These are phyloP conservation scores for Carcharodon carcharias DNA, from an alignment of 2,797 vertebrate species.

Conservation along the genomic window DNA sequence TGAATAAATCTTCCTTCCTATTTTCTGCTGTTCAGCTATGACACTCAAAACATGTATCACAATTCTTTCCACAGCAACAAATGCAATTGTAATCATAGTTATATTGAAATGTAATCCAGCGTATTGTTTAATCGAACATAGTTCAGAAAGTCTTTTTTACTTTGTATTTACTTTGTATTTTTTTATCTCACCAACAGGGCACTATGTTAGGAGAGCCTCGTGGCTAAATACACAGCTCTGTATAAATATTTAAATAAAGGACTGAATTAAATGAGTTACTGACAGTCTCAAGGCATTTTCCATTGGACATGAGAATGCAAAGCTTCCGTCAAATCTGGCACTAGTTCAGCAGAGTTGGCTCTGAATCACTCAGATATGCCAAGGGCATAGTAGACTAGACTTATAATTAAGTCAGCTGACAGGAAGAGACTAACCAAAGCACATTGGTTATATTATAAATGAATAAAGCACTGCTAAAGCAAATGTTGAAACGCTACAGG, in stretches of 20 bases:
- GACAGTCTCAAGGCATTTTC: slow-evolving; percentile 32
- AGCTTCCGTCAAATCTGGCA: background rate
- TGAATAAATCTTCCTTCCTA: background rate
- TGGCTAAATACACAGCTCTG: slow-evolving; percentile 19
- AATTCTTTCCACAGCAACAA: background rate
- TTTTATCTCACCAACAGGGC: slow-evolving; percentile 11
- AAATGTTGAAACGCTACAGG: background rate
- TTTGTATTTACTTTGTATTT: slow-evolving; percentile 20
- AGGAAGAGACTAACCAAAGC: background rate
- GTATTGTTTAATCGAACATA: background rate
- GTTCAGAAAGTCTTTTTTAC: slow-evolving; percentile 26
- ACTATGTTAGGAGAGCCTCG: background rate
- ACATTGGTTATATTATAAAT: slow-evolving; percentile 11
- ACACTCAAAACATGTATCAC: background rate
- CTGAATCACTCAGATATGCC: background rate
- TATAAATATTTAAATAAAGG: slow-evolving; percentile 32
- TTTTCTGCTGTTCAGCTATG: background rate
- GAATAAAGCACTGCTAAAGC: background rate
- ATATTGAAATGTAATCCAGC: background rate
- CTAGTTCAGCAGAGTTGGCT: background rate
- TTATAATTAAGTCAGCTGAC: background rate
- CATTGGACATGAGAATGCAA: background rate
- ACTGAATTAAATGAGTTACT: background rate
- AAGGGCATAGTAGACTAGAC: background rate
- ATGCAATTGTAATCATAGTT: background rate